Conservation (phyloP, 2,797 vertebrate species). For the Rhabdomys pumilio region DNA sequence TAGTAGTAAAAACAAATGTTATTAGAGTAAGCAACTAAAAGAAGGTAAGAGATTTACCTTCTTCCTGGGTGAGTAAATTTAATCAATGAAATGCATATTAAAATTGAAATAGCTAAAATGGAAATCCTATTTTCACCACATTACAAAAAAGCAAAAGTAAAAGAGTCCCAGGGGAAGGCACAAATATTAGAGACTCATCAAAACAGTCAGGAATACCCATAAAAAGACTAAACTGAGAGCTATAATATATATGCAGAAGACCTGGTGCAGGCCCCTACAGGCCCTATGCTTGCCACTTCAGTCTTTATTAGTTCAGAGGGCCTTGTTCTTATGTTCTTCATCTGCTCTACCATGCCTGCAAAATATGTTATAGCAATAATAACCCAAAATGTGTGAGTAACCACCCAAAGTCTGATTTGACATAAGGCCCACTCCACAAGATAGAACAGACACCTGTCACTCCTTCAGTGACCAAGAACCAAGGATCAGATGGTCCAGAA, state of each 20-base stretch:
- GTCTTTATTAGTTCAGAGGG: too few species aligned
- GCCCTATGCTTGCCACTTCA: too few species aligned
- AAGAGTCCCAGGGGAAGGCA: too few species aligned
- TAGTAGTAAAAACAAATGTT: neutral
- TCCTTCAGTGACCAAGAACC: neutral
- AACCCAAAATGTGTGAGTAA: neutral
- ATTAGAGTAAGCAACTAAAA: neutral
- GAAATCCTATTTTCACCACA: slow-evolving; percentile 33
- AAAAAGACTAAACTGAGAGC: too few species aligned
- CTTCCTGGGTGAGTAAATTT: slow-evolving; percentile 53
- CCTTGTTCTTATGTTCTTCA: too few species aligned
- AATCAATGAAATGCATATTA: slow-evolving; percentile 60
- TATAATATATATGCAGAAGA: too few species aligned
- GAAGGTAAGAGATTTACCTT: slow-evolving; percentile 71
- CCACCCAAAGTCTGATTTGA: too few species aligned
- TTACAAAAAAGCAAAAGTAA: neutral
- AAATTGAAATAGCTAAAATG: slow-evolving; percentile 67
- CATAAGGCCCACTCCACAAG: too few species aligned
- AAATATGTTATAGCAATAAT: neutral
- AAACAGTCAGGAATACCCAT: too few species aligned
- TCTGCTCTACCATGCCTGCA: too few species aligned
- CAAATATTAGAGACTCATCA: too few species aligned
- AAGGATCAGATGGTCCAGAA: neutral
- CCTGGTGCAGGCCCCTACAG: too few species aligned
- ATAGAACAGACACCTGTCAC: neutral